Conservation (phyloP, 2,113 vertebrate species). For the Galbula dea region DNA sequence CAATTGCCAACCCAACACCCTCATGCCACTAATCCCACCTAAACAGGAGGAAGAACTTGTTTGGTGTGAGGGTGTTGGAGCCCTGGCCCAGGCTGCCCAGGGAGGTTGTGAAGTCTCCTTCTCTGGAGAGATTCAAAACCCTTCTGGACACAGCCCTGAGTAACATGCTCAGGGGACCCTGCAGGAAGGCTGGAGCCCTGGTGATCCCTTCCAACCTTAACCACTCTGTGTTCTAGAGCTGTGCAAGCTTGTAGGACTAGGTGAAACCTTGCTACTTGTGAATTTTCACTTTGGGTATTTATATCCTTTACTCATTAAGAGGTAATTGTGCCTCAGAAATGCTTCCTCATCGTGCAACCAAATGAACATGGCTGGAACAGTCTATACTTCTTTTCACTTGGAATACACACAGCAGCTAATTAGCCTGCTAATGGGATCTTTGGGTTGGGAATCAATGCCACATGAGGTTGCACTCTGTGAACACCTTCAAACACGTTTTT, state of each 20-base stretch:
- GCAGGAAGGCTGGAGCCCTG: no score
- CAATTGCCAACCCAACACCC: no score
- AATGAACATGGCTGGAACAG: neutral
- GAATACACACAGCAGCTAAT: fast-evolving
- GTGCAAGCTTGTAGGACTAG: neutral
- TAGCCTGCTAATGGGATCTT: neutral
- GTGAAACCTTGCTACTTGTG: neutral
- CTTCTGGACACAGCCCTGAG: no score
- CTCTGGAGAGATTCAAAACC: no score
- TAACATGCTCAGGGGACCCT: no score
- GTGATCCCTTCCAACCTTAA: no score
- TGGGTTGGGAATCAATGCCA: neutral
- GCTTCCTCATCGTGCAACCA: neutral
- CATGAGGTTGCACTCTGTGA: fast-evolving
- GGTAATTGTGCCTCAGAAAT: neutral
- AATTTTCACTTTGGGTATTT: neutral
- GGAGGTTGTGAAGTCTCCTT: no score
- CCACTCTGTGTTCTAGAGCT: no score
- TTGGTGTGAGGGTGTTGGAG: no score
- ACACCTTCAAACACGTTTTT: neutral
- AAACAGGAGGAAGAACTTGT: no score
- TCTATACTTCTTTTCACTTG: fast-evolving
- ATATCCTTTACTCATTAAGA: neutral
- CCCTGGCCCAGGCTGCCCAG: no score
- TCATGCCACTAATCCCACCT: no score